phyloP scores from a whole-genome alignment of 1,140 invertebrate genomes.

The Wasmannia auropunctata region DNA sequence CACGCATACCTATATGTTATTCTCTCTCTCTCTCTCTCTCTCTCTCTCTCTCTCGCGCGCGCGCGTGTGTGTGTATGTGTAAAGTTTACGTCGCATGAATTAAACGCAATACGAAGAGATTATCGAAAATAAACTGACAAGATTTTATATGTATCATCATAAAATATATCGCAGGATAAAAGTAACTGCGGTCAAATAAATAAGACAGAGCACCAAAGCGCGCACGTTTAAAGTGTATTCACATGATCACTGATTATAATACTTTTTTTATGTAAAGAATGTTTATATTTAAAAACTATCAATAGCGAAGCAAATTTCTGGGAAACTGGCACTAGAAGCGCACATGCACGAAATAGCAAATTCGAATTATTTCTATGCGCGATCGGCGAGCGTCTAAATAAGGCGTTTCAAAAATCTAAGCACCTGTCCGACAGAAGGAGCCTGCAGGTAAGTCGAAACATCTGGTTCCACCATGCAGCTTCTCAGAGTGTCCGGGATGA shows the following conservation, averaged over 20 bases:
- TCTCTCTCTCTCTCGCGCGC: too few species aligned
- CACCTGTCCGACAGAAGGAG: slow-evolving; percentile 93
- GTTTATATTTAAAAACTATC: not conserved
- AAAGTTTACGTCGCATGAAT: not conserved
- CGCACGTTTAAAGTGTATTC: slow-evolving; percentile 3
- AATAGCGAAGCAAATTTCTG: not conserved
- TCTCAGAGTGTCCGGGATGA: slow-evolving; percentile 91
- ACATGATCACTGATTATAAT: not conserved
- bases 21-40: too few species aligned
- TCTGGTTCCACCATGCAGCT: slow-evolving; percentile 94
- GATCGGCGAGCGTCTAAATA: not conserved
- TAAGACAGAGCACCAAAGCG: not conserved
- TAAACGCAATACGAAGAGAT: not conserved
- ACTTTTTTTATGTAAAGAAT: not conserved
- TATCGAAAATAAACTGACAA: not conserved
- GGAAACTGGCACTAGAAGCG: not conserved
- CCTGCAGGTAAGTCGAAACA: slow-evolving; percentile 92
- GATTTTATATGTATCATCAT: not conserved
- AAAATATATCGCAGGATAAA: not conserved
- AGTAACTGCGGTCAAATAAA: not conserved
- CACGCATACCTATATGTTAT: too few species aligned
- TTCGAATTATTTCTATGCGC: not conserved
- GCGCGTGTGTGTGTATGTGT: too few species aligned
- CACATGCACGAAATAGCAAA: not conserved
- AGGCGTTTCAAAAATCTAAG: slow-evolving; percentile 69